Evolutionary conservation across 1,140 invertebrate genomes (phyloP).

Genomic region (Charaxes varanes): DNA sequence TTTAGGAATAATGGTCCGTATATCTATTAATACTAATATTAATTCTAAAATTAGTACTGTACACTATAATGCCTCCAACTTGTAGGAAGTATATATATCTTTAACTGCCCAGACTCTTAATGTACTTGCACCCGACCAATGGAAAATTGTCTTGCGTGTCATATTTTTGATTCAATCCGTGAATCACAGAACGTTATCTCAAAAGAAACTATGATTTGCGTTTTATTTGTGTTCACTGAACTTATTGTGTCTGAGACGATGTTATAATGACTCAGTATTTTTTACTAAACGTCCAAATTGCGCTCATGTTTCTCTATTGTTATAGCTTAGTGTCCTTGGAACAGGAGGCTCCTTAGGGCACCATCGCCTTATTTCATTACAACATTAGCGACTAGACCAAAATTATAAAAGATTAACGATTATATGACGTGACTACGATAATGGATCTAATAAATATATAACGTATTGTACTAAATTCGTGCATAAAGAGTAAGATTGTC

Average conservation of each 20-base stretch:
- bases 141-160: conserved; percentile 21
- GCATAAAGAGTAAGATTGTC: conserved; percentile 42
- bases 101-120: too few species aligned
- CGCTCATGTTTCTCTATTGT: conserved; percentile 21
- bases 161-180: conserved; percentile 26
- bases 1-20: too few species aligned
- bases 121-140: conserved; percentile 10
- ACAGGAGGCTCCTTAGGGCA: conserved; percentile 8
- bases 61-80: too few species aligned
- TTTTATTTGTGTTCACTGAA: conserved; percentile 32
- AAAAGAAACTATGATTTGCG: conserved; percentile 34
- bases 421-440: conserved; percentile 20
- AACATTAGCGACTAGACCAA: conserved; percentile 1
- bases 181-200: conserved; percentile 25
- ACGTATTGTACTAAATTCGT: conserved; percentile 41
- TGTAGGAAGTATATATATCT: too few species aligned
- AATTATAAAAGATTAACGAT: conserved; percentile 2
- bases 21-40: too few species aligned
- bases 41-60: too few species aligned
- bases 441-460: conserved; percentile 45
- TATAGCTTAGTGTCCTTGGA: conserved; percentile 25
- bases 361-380: too few species aligned
- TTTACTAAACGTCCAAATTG: conserved; percentile 27
- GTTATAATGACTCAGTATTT: conserved; percentile 46
- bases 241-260: conserved; percentile 34